Evolutionary conservation across 2,888 invertebrate genomes (phyloP), one percentile per base, ranked within the genome.

Genomic region (Aleiodes alternator): DNA sequence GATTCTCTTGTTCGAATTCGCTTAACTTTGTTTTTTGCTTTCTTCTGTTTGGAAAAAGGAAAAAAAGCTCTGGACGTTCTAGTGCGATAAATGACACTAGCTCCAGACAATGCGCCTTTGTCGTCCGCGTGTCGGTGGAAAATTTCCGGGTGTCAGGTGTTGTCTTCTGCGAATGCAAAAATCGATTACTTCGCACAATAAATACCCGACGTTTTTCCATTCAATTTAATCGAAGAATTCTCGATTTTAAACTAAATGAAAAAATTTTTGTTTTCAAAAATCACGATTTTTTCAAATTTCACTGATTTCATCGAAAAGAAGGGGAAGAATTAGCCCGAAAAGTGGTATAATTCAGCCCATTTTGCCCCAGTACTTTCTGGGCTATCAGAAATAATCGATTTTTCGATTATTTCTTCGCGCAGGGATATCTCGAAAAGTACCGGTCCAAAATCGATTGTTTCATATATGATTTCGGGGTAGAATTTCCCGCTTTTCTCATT

Each of bases 1-100:
- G 78, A 77, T 79, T 79, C 72, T 61, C 76, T 73, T 73, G 75
- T 56, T 31, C 9, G 48, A 9, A 29, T 48, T 9, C 7, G 29
- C 12, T 68, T 51, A 51, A 48, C 12, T n/a, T n/a, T 31, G 53
- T 50, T 12, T 11, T 43, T 38, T 61, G 34, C 38, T 34, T 12
- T 34, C 23, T 23, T 23, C 23, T 23, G 23, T 23, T 23, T 23
- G 23, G 2, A 23, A 23, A 23, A 23, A 23, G 23, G 14, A 38
- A 55, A n/a, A 16, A 16, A 16, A 55, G 16, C 14, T 55, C 14
- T 7, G 55, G 16, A n/a, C 14, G 12, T 14, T 53, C 8, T 11
- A 55, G 16, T 14, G 55, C 16, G 9, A 16, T 9, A 55, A 16
- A 8, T 23, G 55, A 16, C 55, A 23, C 9, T 23, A 4, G 23